Evolutionary conservation across 2,113 vertebrate genomes (phyloP).

Genomic region (Clarias magur): DNA sequence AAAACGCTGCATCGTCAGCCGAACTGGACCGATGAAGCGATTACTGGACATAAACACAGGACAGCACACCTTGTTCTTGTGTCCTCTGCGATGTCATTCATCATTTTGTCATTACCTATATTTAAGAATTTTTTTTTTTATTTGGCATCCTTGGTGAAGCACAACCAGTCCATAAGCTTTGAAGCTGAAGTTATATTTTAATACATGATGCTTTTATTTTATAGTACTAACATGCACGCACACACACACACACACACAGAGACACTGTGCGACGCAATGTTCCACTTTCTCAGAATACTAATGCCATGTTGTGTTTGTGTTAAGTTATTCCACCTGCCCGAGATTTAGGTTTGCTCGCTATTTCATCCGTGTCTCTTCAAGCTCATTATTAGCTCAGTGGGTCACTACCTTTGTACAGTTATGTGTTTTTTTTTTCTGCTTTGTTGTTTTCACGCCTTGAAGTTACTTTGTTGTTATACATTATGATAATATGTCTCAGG

Average conservation of each 20-base stretch:
- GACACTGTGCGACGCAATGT: not conserved
- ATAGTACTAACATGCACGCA: not conserved
- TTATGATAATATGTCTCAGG: not conserved
- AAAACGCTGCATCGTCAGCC: no score
- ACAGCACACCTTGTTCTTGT: not conserved
- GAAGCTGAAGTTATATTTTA: not conserved
- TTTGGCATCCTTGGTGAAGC: not conserved
- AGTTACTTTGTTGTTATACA: not conserved
- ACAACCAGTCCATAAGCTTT: no score
- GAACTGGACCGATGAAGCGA: not conserved
- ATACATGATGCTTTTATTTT: not conserved
- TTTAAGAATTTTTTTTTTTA: not conserved
- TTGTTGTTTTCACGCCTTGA: not conserved
- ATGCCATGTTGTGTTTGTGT: not conserved
- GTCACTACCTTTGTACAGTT: not conserved
- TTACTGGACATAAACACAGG: not conserved
- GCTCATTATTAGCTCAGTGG: constrained; percentile 3
- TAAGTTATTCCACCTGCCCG: not conserved
- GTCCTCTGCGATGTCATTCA: not conserved
- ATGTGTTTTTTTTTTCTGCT: not conserved
- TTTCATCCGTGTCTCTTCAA: not conserved
- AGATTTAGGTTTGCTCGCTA: not conserved
- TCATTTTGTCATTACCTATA: not conserved
- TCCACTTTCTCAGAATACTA: constrained; percentile 1
- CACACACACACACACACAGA: not conserved